Conservation (phyloP, 1,140 invertebrate genomes). For the Druon quercuslanigerum region DNA sequence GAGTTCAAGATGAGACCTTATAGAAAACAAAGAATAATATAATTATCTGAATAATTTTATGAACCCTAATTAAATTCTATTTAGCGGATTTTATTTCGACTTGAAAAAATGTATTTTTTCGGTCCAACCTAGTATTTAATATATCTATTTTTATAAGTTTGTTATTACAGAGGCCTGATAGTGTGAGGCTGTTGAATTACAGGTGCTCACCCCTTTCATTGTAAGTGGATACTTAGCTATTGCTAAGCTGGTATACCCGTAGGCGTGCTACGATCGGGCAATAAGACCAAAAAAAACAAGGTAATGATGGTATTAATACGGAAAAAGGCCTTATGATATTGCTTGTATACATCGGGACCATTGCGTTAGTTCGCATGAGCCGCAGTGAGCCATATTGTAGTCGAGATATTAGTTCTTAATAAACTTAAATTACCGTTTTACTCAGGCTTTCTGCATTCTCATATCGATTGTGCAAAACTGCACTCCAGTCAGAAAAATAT, state of each 20-base stretch:
- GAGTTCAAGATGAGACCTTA: too few species aligned
- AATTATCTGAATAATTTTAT: too few species aligned
- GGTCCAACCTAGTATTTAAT: too few species aligned
- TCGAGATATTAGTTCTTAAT: constrained; percentile 51
- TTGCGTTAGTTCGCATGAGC: constrained; percentile 33
- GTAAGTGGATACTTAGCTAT: background rate
- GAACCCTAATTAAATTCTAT: too few species aligned
- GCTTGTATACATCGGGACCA: constrained; percentile 30
- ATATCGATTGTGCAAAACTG: background rate
- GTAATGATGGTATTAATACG: constrained; percentile 49
- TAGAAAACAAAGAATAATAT: too few species aligned
- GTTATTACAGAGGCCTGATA: too few species aligned
- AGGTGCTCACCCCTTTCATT: constrained; percentile 22
- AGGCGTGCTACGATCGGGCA: constrained; percentile 36
- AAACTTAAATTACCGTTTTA: constrained; percentile 49
- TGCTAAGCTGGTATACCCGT: constrained; percentile 31
- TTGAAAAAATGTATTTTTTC: too few species aligned
- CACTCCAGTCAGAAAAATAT: too few species aligned
- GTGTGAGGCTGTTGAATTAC: constrained; percentile 34
- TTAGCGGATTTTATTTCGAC: too few species aligned
- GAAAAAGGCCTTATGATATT: constrained; percentile 43
- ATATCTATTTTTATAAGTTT: too few species aligned
- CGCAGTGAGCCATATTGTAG: constrained; percentile 45
- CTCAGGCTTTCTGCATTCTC: constrained; percentile 23
- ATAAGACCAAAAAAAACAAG: constrained; percentile 41